Evolutionary conservation across 2,888 invertebrate genomes (phyloP), one percentile per base, ranked within the genome.

Genomic region (Cheilosia urbana): DNA sequence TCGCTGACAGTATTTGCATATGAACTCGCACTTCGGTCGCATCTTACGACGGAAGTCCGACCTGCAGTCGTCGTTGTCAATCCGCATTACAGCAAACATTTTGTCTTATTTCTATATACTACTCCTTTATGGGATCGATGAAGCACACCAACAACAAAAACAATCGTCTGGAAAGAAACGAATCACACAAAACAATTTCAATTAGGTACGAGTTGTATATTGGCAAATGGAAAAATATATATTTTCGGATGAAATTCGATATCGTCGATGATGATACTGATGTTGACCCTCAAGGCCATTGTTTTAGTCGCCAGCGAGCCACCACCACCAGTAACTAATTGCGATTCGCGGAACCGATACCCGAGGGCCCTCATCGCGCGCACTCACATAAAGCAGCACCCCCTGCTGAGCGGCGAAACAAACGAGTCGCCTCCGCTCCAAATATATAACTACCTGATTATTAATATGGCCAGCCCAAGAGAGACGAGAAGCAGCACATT

Each of bases 1-100:
- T 91, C 99, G 95, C 93, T 97, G 97, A 94, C 99, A 99, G 94
- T 97, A 99, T 93, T 97, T 97, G 95, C 99, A 99, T 92, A 99
- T 97, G 93, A 98, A 99, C 94, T 99, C 98, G 94, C 98, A 98
- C 94, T 98, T 98, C 91, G 96, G 95, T 92, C 97, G 95, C 96
- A 96, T 96, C 94, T 96, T 96, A 93, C 96, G 95, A 93, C 96
- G 95, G 94, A 96, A 96, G 94, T 96, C 96, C 93, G 96, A 94
- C 93, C 95, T 95, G 94, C 96, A 95, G 93, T 96, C 96, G 94
- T 96, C 96, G 93, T 95, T 95, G 94, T 96, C 96, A 93, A 96
- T 96, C 95, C 96, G 96, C 96, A 96, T 96, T 94, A 96, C 96
- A 94, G 96, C 96, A 94, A 96, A 96, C 96, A 96, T 96, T 94